Percentiles rank a stretch among this genome's conserved stretches.
These are phyloP conservation scores for Porites rus DNA, from an alignment of 92 coral and sea anemone genomes.

Conservation along the genomic window DNA sequence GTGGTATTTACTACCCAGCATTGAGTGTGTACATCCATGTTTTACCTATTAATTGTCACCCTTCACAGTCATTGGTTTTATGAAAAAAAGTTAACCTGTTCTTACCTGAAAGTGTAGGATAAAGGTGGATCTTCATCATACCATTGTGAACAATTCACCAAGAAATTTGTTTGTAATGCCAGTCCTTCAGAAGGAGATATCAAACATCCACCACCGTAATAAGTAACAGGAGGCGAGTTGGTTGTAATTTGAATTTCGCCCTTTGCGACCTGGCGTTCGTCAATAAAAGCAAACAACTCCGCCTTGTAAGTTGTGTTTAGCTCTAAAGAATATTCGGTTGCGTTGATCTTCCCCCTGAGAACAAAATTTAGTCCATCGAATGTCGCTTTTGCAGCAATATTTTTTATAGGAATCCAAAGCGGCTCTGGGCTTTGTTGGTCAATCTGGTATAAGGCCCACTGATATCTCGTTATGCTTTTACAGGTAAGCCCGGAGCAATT, in stretches of 20 bases:
- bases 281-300: not conserved
- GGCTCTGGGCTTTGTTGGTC: not conserved
- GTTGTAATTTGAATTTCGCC: slow-evolving; percentile 10
- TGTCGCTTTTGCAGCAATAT: slow-evolving; percentile 31
- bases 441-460: slow-evolving; percentile 60
- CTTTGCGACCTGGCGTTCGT: not conserved
- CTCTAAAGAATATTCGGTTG: not conserved
- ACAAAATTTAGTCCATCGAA: slow-evolving; percentile 71
- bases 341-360: slow-evolving; percentile 34
- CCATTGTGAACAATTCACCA: slow-evolving; percentile 58
- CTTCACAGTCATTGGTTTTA: no score
- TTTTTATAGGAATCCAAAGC: slow-evolving; percentile 48
- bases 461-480: slow-evolving; percentile 47
- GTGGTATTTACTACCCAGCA: no score
- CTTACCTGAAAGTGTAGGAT: slow-evolving; percentile 66
- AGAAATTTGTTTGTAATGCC: slow-evolving; percentile 63
- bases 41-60: no score
- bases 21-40: no score
- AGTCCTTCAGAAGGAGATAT: slow-evolving; percentile 55
- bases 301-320: not conserved
- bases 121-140: slow-evolving; percentile 74
- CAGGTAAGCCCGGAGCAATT: slow-evolving; percentile 69
- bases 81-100: no score
- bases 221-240: slow-evolving; percentile 7
- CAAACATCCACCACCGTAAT: slow-evolving; percentile 21